Evolutionary conservation across 2,888 invertebrate genomes (phyloP), one percentile per base, ranked within the genome.

Genomic region (Mythimna impura): DNA sequence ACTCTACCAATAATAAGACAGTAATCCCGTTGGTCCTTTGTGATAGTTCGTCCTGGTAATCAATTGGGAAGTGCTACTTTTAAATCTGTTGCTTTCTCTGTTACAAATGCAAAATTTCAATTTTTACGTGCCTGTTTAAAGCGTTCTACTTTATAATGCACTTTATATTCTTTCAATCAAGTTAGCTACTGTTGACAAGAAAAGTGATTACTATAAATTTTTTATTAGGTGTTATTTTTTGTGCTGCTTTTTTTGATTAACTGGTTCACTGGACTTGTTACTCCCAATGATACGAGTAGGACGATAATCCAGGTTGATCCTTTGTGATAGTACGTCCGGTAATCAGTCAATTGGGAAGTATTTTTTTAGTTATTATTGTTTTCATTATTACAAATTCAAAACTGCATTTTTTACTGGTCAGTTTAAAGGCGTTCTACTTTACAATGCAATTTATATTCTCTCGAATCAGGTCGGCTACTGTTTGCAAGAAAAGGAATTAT

Each of bases 221-320:
- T 22, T 40, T 22, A 43, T 47, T 34, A 17, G 7, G 55, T 52
- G 40, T 71, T 71, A 55, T n/a, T 55, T 65, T 65, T 57, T 65
- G 7, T 66, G 74, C 58, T 66, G 50, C 52, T 55, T 68, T 79
- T 68, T n/a, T 20, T 34, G 43, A 22, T 65, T 17, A 20, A 63
- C 20, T 80, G 12, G 3, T 17, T 30, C 30, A 8, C 34, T 78
- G 40, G 25, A 76, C 65, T 75, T 43, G 54, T 54, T 71, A 62
- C 40, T 78, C n/a, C 43, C 30, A n/a, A n/a, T 22, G 14, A 60
- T n/a, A n/a, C n/a, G n/a, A n/a, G n/a, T 66, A 17, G 8, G n/a
- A 55, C 9, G 3, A 0, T 5, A 63, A 1, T 47, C 9, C 1
- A 17, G 1, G 25, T 14, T 50, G 1, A 6, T 43, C 5, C 22